phyloP scores from a whole-genome alignment of 2,888 invertebrate species.

The Kryphioiulus occultus region DNA sequence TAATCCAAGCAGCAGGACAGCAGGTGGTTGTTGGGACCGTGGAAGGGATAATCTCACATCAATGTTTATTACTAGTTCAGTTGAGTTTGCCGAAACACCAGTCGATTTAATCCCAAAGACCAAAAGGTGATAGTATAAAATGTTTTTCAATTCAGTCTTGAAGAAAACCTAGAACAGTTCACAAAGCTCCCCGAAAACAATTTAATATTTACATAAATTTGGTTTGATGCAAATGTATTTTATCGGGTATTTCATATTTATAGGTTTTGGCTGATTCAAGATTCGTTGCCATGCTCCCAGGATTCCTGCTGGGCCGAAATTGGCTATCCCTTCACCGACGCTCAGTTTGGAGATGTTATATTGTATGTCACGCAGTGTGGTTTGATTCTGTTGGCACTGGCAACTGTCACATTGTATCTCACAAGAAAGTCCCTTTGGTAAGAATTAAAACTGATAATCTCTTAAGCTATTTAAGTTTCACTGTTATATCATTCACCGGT shows the following conservation, averaged over 20 bases:
- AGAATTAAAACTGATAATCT: background rate
- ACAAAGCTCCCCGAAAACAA: background rate
- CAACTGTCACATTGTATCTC: background rate
- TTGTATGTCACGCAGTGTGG: background rate
- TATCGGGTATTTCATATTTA: background rate
- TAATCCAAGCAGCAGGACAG: background rate
- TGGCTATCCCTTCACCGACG: conserved; percentile 24
- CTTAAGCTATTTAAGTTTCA: background rate
- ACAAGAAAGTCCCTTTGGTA: background rate
- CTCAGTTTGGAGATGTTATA: background rate
- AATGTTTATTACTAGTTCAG: conserved; percentile 1
- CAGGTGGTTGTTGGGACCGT: conserved; percentile 10
- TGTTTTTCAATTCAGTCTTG: background rate
- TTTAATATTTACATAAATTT: background rate
- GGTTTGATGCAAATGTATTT: too few species aligned
- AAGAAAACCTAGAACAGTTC: too few species aligned
- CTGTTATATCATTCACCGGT: too few species aligned
- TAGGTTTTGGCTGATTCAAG: conserved; percentile 41
- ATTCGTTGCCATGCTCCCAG: background rate
- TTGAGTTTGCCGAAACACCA: background rate
- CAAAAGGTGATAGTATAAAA: conserved; percentile 10
- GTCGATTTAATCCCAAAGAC: background rate
- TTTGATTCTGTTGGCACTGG: background rate
- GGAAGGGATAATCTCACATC: background rate
- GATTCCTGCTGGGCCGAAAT: conserved; percentile 37